Evolutionary conservation across 2,888 invertebrate species (phyloP), one percentile per base, ranked within the genome.

Genomic region (Lypha dubia): DNA sequence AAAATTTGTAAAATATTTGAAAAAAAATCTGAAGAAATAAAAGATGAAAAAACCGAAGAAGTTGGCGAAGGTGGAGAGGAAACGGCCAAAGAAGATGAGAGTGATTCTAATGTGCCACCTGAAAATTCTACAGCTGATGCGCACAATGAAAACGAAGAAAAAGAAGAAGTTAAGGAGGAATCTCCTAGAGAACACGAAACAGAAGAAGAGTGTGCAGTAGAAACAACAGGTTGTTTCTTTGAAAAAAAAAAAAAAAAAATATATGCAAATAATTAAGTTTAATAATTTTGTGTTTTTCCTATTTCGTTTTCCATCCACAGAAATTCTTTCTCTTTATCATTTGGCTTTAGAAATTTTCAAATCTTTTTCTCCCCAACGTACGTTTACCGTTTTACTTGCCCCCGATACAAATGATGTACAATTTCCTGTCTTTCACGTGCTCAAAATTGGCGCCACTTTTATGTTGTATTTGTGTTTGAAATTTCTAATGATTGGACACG

Each of bases 401-500:
- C 93, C 94, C 0, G 93, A 93, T 0, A 89, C 91, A 0, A 89
- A 91, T 1, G 92, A 92, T 56, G 94, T 95, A 87, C 87, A 90
- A 53, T 94, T 96, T 86, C 93, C 94, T 41, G 95, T 95, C 89
- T 94, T 96, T 82, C 95, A 96, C 87, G 95, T 96, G 3, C 93
- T 96, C 41, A 93, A 96, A 85, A 94, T 94, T n/a, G 88, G 95
- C 46, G 94, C 94, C 75, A 95, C 95, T 3, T 88, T 95, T 1
- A 93, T 94, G 83, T 91, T 96, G 79, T 94, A 95, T 86, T 88
- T 95, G 13, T 95, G 94, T 7, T 94, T 96, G 89, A 95, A 95
- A 91, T 94, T 95, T 87, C 92, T 95, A 83, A 94, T 95, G 67
- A 92, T 95, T 7, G 94, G 94, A 24, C 93, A 94, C 80, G 93